Base-by-base conservation (phyloP, 1,140 invertebrate species). In the Drosophila nebulosa region DNA sequence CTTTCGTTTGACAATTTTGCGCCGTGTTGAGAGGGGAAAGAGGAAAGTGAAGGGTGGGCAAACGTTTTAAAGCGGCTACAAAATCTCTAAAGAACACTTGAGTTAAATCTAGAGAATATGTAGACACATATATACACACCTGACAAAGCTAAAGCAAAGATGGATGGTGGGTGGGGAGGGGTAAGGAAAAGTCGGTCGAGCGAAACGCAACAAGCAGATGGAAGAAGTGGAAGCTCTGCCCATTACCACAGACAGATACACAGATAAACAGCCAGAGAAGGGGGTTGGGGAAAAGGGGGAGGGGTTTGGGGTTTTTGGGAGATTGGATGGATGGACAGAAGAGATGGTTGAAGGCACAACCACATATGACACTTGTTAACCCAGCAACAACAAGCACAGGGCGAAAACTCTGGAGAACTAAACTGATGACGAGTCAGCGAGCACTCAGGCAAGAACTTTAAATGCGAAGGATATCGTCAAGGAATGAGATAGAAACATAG, bases 281-380 rank as follows among this genome's bases (percentile, higher is more conserved):
- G 18, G 6, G 14, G 1, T 6, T 12, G 27, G 18, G 2, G 14
- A 36, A 2, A 5, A 14, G 18, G 14, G 9, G 3, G 18, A 36
- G 27, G 12, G 7, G 24, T 4, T 9, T 30, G 27, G 27, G 10
- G n/a, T n/a, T n/a, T n/a, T n/a, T 1, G 21, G 35, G 16, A 6
- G 24, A 36, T 64, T 59, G 63, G 42, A 69, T 32, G 30, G 71
- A 35, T 32, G 56, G 73, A 75, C 73, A 76, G 51, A 58, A 32
- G 36, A 57, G 36, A 57, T 71, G 75, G 59, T 52, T 52, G 65
- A 36, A 74, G 59, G 50, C 59, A 65, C 65, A 64, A 80, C 81
- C 80, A 86, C 80, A 85, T 85, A 85, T 85, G 80, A 85, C 80
- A 85, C 81, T 85, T 85, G 80, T 85, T 85, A 85, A 86, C 79